A percentile compares a stretch with the other conserved stretches of the same genome.
These are phyloP conservation scores for Otus sunia DNA, from an alignment of 2,113 vertebrate species.

Conservation along the genomic window DNA sequence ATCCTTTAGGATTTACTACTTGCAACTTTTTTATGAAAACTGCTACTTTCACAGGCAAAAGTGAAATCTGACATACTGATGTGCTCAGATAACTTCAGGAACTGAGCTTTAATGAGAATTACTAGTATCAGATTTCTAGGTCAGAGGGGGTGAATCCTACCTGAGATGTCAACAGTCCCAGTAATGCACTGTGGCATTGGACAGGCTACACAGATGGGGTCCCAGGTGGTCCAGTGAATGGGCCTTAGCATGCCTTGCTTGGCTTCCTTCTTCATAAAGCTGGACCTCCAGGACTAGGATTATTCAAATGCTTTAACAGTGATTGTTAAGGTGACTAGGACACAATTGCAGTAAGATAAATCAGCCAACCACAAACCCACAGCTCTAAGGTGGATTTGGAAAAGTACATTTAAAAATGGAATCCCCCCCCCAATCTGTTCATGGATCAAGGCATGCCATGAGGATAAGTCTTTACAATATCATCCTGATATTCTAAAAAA, in stretches of 20 bases:
- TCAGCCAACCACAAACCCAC: neutral
- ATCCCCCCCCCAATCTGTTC: neutral
- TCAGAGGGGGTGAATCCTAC: neutral
- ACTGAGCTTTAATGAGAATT: neutral
- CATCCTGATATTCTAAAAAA: neutral
- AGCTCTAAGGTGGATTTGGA: neutral
- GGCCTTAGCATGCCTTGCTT: neutral
- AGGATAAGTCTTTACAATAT: neutral
- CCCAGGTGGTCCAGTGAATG: neutral
- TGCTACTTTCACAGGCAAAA: neutral
- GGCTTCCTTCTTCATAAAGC: neutral
- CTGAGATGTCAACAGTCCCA: neutral
- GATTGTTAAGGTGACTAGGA: neutral
- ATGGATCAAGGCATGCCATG: neutral
- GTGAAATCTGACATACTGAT: neutral
- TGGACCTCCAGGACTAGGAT: neutral
- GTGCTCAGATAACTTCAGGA: neutral
- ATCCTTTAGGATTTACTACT: neutral
- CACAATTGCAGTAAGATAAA: neutral
- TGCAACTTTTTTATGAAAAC: neutral
- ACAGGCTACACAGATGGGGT: rapidly evolving
- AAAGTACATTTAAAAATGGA: neutral
- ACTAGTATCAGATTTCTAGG: neutral
- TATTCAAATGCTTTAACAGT: neutral
- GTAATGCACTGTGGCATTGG: neutral